A percentile compares a stretch with the other conserved stretches of the same genome.
phyloP scores from a whole-genome alignment of 1,140 invertebrate genomes.

The Anadara kagoshimensis region DNA sequence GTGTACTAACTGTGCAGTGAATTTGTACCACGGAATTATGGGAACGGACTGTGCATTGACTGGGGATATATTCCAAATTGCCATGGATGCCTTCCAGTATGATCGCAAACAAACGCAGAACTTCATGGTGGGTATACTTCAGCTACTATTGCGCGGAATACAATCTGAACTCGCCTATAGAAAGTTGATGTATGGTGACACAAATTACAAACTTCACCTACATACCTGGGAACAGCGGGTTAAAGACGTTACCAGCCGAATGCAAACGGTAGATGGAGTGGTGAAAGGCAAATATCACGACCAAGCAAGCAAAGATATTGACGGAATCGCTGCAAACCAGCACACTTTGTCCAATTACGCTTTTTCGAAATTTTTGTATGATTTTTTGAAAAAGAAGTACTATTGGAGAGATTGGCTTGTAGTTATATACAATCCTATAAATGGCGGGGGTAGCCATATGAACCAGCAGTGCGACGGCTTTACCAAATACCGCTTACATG shows the following conservation, averaged over 20 bases:
- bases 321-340: not conserved
- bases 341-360: not conserved
- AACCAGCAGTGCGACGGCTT: not conserved
- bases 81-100: not conserved
- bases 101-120: not conserved
- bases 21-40: constrained; percentile 1
- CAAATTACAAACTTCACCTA: not conserved
- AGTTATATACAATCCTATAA: constrained; percentile 7
- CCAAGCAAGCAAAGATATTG: not conserved
- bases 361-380: not conserved
- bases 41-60: not conserved
- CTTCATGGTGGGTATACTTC: constrained; percentile 2
- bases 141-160: not conserved
- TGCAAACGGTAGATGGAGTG: not conserved
- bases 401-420: constrained; percentile 10
- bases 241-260: not conserved
- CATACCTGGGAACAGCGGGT: not conserved
- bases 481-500: not conserved
- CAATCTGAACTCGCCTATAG: not conserved
- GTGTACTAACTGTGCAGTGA: not conserved
- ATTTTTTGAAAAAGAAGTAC: not conserved
- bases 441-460: not conserved
- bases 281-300: not conserved
- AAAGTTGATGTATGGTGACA: not conserved
- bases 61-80: not conserved